phyloP scores from a whole-genome alignment of 2,888 invertebrate species.

The Antheraea yamamai region DNA sequence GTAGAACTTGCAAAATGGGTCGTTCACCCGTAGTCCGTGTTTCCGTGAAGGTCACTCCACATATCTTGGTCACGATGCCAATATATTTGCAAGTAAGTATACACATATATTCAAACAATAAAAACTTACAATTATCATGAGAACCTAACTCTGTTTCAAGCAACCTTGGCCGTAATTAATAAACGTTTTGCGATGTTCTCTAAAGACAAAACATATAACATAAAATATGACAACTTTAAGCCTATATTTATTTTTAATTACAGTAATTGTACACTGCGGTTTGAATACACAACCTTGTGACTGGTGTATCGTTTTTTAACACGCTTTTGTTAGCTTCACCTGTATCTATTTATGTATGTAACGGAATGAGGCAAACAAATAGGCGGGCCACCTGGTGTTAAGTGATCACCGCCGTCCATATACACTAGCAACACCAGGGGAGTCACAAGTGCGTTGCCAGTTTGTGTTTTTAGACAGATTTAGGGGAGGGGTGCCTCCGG shows the following conservation, averaged over 20 bases:
- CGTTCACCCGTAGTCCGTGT: conserved; percentile 52
- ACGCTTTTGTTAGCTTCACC: not conserved
- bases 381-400: no score
- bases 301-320: not conserved
- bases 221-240: not conserved
- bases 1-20: conserved; percentile 49
- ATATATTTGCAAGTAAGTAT: conserved; percentile 38
- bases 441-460: no score
- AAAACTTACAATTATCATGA: conserved; percentile 42
- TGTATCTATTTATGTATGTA: no score
- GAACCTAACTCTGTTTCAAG: conserved; percentile 40
- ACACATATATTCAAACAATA: conserved; percentile 40
- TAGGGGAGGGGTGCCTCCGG: no score
- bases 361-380: no score
- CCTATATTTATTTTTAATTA: not conserved
- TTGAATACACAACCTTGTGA: not conserved
- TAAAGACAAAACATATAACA: not conserved
- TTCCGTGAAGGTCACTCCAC: conserved; percentile 53
- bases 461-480: no score
- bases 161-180: conserved; percentile 57
- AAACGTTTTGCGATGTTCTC: conserved; percentile 32
- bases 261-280: not conserved
- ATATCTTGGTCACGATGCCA: conserved; percentile 45
- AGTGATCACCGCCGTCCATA: no score
- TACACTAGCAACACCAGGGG: no score